Evolutionary conservation across 2,797 vertebrate genomes (phyloP).

Genomic region (Myotis myotis): DNA sequence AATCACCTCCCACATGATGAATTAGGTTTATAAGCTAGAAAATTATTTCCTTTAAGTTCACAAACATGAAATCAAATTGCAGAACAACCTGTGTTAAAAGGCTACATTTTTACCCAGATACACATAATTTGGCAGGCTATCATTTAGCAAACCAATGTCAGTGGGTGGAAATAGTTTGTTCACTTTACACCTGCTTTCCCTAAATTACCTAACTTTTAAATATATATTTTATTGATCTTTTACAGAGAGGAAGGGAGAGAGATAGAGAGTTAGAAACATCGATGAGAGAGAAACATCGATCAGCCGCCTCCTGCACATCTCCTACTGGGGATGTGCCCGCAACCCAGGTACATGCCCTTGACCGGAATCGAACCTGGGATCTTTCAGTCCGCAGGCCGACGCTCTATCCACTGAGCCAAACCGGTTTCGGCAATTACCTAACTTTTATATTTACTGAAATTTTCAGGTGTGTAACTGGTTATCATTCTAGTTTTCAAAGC

Average conservation of each 20-base stretch:
- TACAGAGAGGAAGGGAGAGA: too few species aligned
- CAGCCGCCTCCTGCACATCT: too few species aligned
- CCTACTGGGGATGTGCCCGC: too few species aligned
- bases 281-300: too few species aligned
- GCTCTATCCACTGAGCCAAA: too few species aligned
- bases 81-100: not conserved
- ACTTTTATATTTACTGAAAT: not conserved
- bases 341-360: too few species aligned
- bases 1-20: not conserved
- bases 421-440: too few species aligned
- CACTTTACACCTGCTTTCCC: not conserved
- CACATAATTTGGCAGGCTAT: not conserved
- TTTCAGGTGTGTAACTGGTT: not conserved
- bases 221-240: too few species aligned
- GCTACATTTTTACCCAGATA: not conserved
- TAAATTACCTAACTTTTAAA: not conserved
- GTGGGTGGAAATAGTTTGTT: not conserved
- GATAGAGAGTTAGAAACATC: too few species aligned
- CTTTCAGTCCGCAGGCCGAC: too few species aligned
- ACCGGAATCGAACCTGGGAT: too few species aligned
- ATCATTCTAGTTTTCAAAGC: not conserved
- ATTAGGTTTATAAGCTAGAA: not conserved
- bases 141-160: not conserved
- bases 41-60: not conserved
- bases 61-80: conserved; percentile 35